These are phyloP conservation scores for Platyura marginata DNA, from an alignment of 1,140 invertebrate species.

Conservation along the genomic window DNA sequence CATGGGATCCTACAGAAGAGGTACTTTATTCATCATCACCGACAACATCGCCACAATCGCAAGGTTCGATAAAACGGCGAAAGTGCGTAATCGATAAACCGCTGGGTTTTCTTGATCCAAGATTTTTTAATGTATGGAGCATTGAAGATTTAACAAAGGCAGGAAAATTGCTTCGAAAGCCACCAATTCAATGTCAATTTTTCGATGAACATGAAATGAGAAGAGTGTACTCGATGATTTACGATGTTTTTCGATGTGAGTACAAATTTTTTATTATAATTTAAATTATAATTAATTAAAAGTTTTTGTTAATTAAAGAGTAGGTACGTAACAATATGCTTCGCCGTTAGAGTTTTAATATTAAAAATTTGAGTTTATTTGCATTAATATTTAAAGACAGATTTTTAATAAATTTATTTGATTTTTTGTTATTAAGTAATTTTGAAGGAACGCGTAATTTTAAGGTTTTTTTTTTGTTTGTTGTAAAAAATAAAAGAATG, in stretches of 20 bases:
- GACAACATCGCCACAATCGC: constrained; percentile 1
- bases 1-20: constrained; percentile 14
- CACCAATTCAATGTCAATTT: constrained; percentile 30
- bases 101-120: constrained; percentile 9
- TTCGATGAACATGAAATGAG: constrained; percentile 58
- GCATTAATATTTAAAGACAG: constrained; percentile 16
- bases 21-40: not conserved
- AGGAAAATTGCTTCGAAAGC: constrained; percentile 32
- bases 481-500: no score
- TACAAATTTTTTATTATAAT: constrained; percentile 6
- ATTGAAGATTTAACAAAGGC: constrained; percentile 36
- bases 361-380: no score
- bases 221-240: constrained; percentile 52
- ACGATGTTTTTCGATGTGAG: constrained; percentile 62
- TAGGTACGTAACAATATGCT: no score
- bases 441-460: no score
- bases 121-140: constrained; percentile 21
- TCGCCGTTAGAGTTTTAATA: no score
- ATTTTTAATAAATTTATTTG: no score
- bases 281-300: no score
- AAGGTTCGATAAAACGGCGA: not conserved
- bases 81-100: constrained; percentile 12
- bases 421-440: no score
- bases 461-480: no score
- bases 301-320: no score